Percentiles rank a stretch among this genome's conserved stretches.
Conservation (phyloP, 2,888 invertebrate genomes). For the Cheiracanthium punctorium region DNA sequence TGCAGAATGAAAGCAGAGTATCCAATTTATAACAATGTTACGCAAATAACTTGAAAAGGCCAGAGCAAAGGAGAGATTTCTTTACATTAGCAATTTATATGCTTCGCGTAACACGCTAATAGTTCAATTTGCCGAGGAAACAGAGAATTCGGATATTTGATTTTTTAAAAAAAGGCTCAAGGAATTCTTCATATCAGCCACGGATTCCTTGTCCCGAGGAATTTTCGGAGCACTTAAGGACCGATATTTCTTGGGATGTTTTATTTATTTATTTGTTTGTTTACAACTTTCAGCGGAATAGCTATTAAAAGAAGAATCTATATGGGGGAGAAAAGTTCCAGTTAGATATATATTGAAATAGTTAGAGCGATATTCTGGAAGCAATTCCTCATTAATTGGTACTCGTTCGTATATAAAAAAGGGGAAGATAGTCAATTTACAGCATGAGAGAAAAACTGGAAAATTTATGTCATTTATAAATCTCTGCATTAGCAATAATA, state of each 20-base stretch:
- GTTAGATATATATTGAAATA: too few relatives aligned
- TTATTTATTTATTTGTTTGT: too few relatives aligned
- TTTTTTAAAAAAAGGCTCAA: background rate
- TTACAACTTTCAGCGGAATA: too few relatives aligned
- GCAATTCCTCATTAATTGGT: too few relatives aligned
- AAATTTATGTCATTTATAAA: too few relatives aligned
- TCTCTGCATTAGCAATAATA: too few relatives aligned
- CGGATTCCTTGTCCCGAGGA: background rate
- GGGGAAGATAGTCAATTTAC: too few relatives aligned
- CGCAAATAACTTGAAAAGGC: background rate
- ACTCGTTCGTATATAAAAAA: too few relatives aligned
- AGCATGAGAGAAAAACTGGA: too few relatives aligned
- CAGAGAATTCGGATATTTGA: background rate
- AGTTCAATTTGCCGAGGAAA: background rate
- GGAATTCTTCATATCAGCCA: background rate
- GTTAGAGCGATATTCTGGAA: too few relatives aligned
- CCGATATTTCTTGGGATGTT: background rate
- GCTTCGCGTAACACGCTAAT: background rate
- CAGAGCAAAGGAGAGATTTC: background rate
- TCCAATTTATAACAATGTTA: background rate
- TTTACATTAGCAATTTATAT: background rate
- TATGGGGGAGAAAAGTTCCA: too few relatives aligned
- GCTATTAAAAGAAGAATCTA: too few relatives aligned
- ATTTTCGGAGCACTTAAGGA: background rate
- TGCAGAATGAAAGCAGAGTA: background rate